Percentiles rank a stretch among this genome's conserved stretches.
Evolutionary conservation across 2,113 vertebrate species (phyloP).

Genomic region (Scartelaos histophorus): DNA sequence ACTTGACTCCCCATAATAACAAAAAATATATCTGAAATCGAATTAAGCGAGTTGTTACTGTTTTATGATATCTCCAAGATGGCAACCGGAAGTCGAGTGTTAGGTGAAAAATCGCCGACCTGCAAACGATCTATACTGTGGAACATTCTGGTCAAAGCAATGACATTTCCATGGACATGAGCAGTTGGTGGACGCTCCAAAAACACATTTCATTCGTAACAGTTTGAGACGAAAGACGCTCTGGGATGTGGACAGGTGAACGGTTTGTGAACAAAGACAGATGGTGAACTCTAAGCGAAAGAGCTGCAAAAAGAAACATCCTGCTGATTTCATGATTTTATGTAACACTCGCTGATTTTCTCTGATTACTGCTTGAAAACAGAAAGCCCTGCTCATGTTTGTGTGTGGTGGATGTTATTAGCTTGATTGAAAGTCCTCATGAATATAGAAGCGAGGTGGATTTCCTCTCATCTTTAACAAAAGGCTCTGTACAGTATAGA

Average conservation of each 20-base stretch:
- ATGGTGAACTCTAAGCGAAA: constrained; percentile 24
- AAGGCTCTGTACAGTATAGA: constrained; percentile 28
- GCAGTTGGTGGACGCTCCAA: no score
- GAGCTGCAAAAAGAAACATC: constrained; percentile 22
- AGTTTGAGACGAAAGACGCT: constrained; percentile 9
- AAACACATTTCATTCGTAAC: not conserved
- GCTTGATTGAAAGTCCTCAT: constrained; percentile 55
- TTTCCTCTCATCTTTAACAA: constrained; percentile 32
- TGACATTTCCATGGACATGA: no score
- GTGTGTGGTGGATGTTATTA: constrained; percentile 52
- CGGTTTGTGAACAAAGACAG: constrained; percentile 16
- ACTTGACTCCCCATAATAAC: no score
- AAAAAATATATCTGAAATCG: no score
- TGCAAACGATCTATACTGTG: no score
- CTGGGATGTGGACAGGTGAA: not conserved
- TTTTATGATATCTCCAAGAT: no score
- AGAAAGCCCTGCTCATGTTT: constrained; percentile 37
- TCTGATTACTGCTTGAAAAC: constrained; percentile 21
- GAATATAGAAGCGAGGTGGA: constrained; percentile 37
- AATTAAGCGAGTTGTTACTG: no score
- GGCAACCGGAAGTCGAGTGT: no score
- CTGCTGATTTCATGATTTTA: constrained; percentile 48
- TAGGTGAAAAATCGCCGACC: no score
- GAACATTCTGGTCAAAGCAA: no score
- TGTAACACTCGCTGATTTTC: constrained; percentile 36